Evolutionary conservation across 2,797 vertebrate genomes (phyloP).

Genomic region (Prionace glauca): DNA sequence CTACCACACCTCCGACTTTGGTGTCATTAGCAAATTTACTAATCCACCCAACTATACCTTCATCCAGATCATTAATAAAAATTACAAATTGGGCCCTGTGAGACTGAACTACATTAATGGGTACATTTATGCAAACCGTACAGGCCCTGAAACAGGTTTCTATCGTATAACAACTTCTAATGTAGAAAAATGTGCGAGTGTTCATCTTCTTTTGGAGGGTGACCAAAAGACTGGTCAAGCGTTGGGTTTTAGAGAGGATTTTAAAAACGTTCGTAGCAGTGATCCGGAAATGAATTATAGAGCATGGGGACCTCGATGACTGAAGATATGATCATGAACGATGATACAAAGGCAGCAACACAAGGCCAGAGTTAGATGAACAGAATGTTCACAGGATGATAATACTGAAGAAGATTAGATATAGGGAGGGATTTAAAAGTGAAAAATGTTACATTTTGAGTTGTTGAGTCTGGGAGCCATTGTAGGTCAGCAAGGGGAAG

Average conservation of each 20-base stretch:
- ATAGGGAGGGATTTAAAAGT: not conserved
- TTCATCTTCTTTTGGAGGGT: not conserved
- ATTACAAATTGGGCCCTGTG: not conserved
- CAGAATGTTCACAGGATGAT: not conserved
- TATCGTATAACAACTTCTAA: not conserved
- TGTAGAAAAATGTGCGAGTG: not conserved
- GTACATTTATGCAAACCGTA: not conserved
- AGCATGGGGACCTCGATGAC: too few species aligned
- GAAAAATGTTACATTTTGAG: not conserved
- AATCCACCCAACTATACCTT: too few species aligned
- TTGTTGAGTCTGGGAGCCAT: not conserved
- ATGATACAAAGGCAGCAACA: too few species aligned
- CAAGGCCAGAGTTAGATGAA: not conserved
- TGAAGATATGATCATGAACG: too few species aligned
- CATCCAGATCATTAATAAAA: too few species aligned
- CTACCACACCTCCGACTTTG: too few species aligned
- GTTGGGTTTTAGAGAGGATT: not conserved
- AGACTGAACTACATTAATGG: not conserved
- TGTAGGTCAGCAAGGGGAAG: not conserved
- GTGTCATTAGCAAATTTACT: too few species aligned
- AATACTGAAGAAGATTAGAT: not conserved
- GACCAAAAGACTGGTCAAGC: not conserved
- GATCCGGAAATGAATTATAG: too few species aligned
- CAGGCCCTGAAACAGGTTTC: not conserved
- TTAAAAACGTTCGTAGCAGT: too few species aligned